Conservation (phyloP, 2,113 vertebrate genomes). For the Mastomys coucha region DNA sequence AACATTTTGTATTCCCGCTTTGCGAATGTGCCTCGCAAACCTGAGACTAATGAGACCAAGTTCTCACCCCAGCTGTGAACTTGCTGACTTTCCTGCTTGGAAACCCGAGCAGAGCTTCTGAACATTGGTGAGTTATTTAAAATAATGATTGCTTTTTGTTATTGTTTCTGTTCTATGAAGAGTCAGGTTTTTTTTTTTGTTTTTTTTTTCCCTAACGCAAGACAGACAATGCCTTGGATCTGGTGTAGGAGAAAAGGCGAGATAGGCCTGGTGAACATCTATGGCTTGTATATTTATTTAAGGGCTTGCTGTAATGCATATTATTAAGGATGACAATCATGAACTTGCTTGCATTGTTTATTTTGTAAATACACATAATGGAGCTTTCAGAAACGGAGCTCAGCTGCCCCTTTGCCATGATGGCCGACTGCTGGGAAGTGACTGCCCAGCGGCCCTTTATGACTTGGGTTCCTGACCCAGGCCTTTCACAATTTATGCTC, state of each 20-base stretch:
- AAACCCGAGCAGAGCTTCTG: slow-evolving; percentile 71
- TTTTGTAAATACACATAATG: slow-evolving; percentile 49
- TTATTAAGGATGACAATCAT: slow-evolving; percentile 66
- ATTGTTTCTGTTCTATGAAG: neutral
- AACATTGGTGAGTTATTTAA: slow-evolving; percentile 63
- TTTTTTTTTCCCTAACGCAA: neutral
- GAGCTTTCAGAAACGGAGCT: slow-evolving; percentile 67
- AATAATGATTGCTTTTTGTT: slow-evolving; percentile 59
- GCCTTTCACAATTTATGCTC: slow-evolving; percentile 12
- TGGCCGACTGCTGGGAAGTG: slow-evolving; percentile 57
- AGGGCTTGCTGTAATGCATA: slow-evolving; percentile 44
- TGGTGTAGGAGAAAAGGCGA: slow-evolving; percentile 13
- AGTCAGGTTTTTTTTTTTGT: neutral
- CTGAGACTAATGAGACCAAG: slow-evolving; percentile 62
- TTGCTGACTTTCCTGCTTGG: slow-evolving; percentile 78
- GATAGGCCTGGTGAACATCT: slow-evolving; percentile 14
- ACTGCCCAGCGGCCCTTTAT: slow-evolving; percentile 49
- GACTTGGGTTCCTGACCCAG: slow-evolving; percentile 58
- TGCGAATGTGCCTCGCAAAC: slow-evolving; percentile 42
- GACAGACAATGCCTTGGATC: slow-evolving; percentile 58
- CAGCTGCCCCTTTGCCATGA: slow-evolving; percentile 11
- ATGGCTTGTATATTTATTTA: slow-evolving; percentile 22
- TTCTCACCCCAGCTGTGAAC: slow-evolving; percentile 45
- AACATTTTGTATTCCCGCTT: slow-evolving; percentile 63
- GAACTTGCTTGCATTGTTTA: slow-evolving; percentile 65